phyloP scores from a whole-genome alignment of 2,797 vertebrate genomes.

The Bradypodion pumilum region DNA sequence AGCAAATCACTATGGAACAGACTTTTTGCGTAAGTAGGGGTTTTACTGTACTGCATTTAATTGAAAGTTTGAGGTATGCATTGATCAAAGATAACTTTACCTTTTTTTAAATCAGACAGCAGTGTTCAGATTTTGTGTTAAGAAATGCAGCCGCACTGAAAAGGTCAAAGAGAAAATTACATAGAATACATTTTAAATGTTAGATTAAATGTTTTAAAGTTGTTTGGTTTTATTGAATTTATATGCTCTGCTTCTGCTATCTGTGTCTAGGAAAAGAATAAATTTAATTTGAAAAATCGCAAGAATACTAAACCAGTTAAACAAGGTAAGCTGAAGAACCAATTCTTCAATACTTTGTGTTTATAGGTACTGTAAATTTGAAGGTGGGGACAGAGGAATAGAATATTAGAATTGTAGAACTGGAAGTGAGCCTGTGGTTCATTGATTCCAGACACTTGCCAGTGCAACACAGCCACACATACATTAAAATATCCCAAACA shows the following conservation, averaged over 20 bases:
- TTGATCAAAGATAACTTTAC: neutral
- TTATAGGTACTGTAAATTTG: constrained; percentile 55
- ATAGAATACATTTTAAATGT: neutral
- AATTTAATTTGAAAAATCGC: constrained; percentile 83
- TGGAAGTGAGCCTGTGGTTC: too few species aligned
- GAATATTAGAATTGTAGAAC: constrained; percentile 35
- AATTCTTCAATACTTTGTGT: constrained; percentile 58
- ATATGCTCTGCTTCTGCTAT: neutral
- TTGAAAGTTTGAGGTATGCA: neutral
- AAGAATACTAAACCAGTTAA: constrained; percentile 87
- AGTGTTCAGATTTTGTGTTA: neutral
- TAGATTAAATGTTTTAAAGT: neutral
- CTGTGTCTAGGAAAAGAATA: constrained; percentile 84
- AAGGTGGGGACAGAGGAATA: constrained; percentile 46
- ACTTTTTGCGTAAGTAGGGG: too few species aligned
- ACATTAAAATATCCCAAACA: too few species aligned
- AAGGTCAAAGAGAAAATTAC: neutral
- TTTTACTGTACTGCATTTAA: constrained; percentile 27
- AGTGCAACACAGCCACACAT: too few species aligned
- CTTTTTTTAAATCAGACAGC: neutral
- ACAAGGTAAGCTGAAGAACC: constrained; percentile 79
- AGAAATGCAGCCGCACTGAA: neutral
- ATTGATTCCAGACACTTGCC: too few species aligned
- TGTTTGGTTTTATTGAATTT: neutral
- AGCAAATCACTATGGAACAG: too few species aligned